phyloP scores from a whole-genome alignment of 2,113 vertebrate species.

The Passer montanus region DNA sequence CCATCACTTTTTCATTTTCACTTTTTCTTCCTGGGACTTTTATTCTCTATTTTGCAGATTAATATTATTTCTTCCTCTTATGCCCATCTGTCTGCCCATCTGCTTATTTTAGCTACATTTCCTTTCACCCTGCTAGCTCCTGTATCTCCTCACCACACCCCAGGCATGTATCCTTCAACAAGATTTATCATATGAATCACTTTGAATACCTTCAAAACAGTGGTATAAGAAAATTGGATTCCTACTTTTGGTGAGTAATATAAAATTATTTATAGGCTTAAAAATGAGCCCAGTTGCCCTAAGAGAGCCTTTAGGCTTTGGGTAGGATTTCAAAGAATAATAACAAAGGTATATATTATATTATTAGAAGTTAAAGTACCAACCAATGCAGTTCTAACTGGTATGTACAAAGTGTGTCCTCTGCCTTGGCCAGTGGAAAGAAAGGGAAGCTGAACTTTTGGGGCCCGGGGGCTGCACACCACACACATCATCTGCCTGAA shows the following conservation, averaged over 20 bases:
- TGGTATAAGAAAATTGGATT: slow-evolving; percentile 31
- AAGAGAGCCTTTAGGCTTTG: not conserved
- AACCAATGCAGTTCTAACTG: not conserved
- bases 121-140: not conserved
- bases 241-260: slow-evolving; percentile 2
- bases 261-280: slow-evolving; percentile 33
- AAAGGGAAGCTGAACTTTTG: not conserved
- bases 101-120: slow-evolving; percentile 41
- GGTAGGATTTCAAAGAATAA: not conserved
- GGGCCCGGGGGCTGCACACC: not conserved
- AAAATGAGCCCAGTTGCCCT: not conserved
- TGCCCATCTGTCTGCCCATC: slow-evolving; percentile 40
- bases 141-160: not conserved
- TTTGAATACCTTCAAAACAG: slow-evolving; percentile 27
- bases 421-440: not conserved
- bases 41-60: not conserved
- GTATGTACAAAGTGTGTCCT: not conserved
- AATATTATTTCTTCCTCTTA: not conserved
- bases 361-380: not conserved
- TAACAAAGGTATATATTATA: not conserved
- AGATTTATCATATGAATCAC: slow-evolving; percentile 22
- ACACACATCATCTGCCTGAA: not conserved
- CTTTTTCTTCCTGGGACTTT: not conserved
- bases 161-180: slow-evolving; percentile 49
- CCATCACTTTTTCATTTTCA: not conserved